These are phyloP conservation scores for Folsomia manolachei DNA, from an alignment of 2,888 invertebrate species.

Conservation along the genomic window DNA sequence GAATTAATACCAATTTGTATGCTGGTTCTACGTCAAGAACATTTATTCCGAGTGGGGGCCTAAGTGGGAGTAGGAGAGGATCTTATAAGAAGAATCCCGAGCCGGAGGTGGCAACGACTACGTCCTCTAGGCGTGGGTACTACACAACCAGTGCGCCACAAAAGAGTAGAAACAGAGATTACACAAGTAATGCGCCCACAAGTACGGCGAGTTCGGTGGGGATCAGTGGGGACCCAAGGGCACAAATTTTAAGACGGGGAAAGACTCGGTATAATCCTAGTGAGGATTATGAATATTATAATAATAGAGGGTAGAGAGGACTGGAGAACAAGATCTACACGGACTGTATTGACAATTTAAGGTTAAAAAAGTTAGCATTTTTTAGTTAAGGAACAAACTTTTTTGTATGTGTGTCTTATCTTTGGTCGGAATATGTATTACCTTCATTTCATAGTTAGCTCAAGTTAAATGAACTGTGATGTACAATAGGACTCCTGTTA, in stretches of 20 bases:
- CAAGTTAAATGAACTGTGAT: not conserved
- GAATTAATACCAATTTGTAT: not conserved
- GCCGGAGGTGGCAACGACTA: not conserved
- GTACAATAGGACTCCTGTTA: too few relatives aligned
- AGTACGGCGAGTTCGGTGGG: too few relatives aligned
- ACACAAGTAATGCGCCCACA: not conserved
- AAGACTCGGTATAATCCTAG: conserved; percentile 30
- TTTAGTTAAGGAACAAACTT: not conserved
- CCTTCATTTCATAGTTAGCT: not conserved
- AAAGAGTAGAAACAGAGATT: not conserved
- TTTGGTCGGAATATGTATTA: too few relatives aligned
- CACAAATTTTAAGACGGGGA: conserved; percentile 34
- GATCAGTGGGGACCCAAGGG: conserved; percentile 27
- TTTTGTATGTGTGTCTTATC: too few relatives aligned
- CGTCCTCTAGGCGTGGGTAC: not conserved
- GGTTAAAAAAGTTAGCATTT: too few relatives aligned
- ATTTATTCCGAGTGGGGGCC: not conserved
- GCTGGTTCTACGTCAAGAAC: not conserved
- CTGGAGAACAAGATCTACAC: too few relatives aligned
- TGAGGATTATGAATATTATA: conserved; percentile 10
- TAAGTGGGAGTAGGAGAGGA: not conserved
- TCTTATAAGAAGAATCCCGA: not conserved
- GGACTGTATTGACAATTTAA: too few relatives aligned
- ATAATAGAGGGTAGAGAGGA: conserved; percentile 1
- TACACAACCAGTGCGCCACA: not conserved